phyloP scores from a whole-genome alignment of 1,140 invertebrate species.

The Heliconius hermathena region DNA sequence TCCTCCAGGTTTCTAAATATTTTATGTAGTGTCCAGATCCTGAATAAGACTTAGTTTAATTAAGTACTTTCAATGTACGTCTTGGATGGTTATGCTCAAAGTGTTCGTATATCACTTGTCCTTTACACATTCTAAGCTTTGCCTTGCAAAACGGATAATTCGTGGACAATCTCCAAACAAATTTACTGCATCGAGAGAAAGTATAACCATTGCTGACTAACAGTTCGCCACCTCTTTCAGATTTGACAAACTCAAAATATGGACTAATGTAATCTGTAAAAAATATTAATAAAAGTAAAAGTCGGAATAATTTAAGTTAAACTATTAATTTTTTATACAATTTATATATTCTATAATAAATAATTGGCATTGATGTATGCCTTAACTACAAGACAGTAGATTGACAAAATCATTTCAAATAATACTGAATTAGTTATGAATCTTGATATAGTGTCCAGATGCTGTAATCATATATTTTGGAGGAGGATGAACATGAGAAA shows the following conservation, averaged over 20 bases:
- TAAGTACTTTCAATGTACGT: neutral
- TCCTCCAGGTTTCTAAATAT: no score
- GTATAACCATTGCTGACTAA: conserved; percentile 2
- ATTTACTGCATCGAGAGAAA: conserved; percentile 10
- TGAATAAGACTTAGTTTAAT: no score
- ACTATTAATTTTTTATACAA: neutral
- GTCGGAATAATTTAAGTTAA: neutral
- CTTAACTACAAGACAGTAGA: neutral
- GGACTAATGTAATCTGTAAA: conserved; percentile 8
- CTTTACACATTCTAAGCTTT: neutral
- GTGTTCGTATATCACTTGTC: neutral
- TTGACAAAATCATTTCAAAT: neutral
- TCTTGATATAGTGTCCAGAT: conserved; percentile 38
- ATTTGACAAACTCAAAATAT: neutral
- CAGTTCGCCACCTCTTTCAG: neutral
- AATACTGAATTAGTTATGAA: conserved; percentile 20
- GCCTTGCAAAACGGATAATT: neutral
- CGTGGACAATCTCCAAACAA: neutral
- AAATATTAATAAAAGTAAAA: neutral
- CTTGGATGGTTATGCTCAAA: neutral
- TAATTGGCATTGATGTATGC: neutral
- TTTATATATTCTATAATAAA: neutral
- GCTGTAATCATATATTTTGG: conserved; percentile 43
- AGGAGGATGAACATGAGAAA: conserved; percentile 44
- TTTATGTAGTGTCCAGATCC: no score